Base-by-base conservation (phyloP, 2,113 vertebrate genomes). In the Haemorhous mexicanus region DNA sequence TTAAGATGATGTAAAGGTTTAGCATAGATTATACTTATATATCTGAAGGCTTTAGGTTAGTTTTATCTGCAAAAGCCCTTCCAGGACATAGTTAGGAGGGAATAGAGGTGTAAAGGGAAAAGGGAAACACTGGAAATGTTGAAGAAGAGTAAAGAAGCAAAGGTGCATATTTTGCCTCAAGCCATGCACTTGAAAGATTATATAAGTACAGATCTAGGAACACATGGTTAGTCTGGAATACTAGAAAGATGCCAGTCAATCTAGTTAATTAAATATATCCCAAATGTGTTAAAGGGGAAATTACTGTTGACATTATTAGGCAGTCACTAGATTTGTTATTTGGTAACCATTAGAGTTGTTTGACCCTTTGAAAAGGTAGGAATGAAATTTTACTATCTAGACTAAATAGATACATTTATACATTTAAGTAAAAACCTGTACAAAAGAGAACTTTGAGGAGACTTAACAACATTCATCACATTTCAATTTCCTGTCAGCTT, bases 1-100 rank as follows among this genome's bases (percentile, higher is more conserved):
- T 91, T 95, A 94, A 95, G 44, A 82, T 90, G 49, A 83, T 89
- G 69, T 84, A 96, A 78, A 91, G 91, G 87, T 95, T 95, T 96
- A 94, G 32, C 69, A 79, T 53, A 89, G 70, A 95, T 90, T 93
- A 90, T 93, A 74, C 67, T 73, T 49, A 76, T 5, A 4, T 87
- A 80, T 69, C 35, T 83, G 78, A 86, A 94, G 93, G 67, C 43
- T 83, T 93, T 85, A 43, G 62, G 91, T 87, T 88, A 59, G 19
- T 90, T 93, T 93, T 88, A 90, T 79, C 78, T 91, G 59, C 21
- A 90, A 91, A 94, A 95, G 41, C 4, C 74, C 22, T 90, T 76
- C 44, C 41, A 87, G 76, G 53, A 64, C 23, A 74, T 0, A 16
- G 22, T 74, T 93, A 74, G 50, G 55, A 84, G 50, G 46, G 37